Conservation (phyloP, 2,113 vertebrate species). For the Cromileptes altivelis region DNA sequence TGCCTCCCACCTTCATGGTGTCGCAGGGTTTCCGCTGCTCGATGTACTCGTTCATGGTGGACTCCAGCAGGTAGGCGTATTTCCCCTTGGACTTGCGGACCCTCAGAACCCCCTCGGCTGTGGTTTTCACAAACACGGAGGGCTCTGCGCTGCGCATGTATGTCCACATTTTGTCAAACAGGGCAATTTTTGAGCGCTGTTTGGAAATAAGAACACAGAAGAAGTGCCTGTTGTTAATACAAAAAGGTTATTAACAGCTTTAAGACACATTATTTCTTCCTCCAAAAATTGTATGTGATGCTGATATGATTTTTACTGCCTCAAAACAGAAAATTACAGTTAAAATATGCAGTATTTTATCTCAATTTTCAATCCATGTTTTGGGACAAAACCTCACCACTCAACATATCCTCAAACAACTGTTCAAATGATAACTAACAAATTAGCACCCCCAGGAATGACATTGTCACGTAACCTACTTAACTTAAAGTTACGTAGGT, state of each 20-base stretch:
- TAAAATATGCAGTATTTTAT: too few relatives aligned
- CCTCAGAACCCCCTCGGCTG: constrained; percentile 96
- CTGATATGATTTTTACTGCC: background rate
- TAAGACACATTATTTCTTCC: background rate
- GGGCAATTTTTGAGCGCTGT: constrained; percentile 99
- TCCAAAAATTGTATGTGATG: background rate
- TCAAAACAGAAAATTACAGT: too few relatives aligned
- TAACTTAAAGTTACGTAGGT: too few relatives aligned
- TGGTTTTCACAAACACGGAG: constrained; percentile 99
- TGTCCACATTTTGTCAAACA: constrained; percentile 99
- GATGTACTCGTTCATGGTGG: constrained; percentile 99
- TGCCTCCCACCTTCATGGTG: constrained; percentile 99
- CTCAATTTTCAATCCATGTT: background rate
- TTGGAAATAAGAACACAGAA: constrained; percentile 59
- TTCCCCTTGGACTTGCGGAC: constrained; percentile 99
- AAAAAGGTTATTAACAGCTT: background rate
- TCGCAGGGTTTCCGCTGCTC: constrained; percentile 99
- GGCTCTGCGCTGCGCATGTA: constrained; percentile 99
- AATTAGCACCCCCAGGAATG: too few relatives aligned
- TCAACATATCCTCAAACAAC: too few relatives aligned
- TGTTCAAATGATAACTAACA: too few relatives aligned
- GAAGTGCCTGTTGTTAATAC: background rate
- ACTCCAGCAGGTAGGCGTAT: constrained; percentile 99
- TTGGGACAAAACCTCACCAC: background rate
- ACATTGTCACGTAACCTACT: too few relatives aligned